These are phyloP conservation scores for Gortyna flavago DNA, from an alignment of 2,888 invertebrate species.

Conservation along the genomic window DNA sequence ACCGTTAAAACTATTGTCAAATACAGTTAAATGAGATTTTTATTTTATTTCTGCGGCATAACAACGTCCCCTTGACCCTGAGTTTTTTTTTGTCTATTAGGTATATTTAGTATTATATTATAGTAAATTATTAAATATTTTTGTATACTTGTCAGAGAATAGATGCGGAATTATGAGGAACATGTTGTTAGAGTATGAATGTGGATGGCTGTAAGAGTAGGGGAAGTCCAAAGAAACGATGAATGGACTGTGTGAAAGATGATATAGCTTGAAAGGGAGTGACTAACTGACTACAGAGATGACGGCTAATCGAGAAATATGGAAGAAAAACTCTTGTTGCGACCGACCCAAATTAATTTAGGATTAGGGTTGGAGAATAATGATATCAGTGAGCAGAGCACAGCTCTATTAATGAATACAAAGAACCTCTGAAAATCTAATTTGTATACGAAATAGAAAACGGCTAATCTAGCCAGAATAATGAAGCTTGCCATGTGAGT, in stretches of 20 bases:
- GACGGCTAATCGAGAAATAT: background rate
- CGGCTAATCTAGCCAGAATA: constrained; percentile 52
- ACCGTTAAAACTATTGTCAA: background rate
- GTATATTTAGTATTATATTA: background rate
- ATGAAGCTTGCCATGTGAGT: constrained; percentile 62
- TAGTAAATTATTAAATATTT: background rate
- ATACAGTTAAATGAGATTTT: background rate
- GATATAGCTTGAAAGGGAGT: background rate
- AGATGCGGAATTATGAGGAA: background rate
- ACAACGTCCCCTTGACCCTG: constrained; percentile 24
- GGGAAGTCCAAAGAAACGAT: background rate
- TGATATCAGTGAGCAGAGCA: constrained; percentile 3
- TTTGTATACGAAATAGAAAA: constrained; percentile 44
- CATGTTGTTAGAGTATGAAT: background rate
- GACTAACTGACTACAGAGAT: background rate
- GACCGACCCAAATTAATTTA: background rate
- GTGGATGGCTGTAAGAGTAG: background rate
- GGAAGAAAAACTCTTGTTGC: background rate
- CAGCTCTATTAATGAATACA: constrained; percentile 19
- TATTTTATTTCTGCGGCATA: constrained; percentile 9
- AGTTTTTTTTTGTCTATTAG: constrained; percentile 31
- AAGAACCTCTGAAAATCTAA: constrained; percentile 31
- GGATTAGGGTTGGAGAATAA: background rate
- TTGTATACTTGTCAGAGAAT: background rate
- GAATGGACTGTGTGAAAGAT: background rate